Evolutionary conservation across 2,113 vertebrate genomes (phyloP).

Genomic region (Prionailurus viverrinus): DNA sequence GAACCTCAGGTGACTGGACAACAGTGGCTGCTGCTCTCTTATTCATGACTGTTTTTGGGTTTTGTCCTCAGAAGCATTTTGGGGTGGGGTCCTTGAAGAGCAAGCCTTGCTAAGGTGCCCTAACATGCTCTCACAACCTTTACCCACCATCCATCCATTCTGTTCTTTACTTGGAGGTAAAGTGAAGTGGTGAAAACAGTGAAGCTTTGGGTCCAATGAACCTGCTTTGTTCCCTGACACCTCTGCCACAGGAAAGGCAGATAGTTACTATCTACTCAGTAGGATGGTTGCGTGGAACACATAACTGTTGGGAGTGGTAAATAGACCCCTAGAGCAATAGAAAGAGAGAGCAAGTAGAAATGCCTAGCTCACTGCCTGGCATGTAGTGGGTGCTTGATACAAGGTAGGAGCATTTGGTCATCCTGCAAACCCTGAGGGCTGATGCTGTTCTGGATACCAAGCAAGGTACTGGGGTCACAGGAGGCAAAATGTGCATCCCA

Average conservation of each 20-base stretch:
- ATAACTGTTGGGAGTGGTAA: background rate
- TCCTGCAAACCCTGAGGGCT: background rate
- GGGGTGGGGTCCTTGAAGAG: background rate
- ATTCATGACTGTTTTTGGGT: background rate
- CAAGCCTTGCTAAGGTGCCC: background rate
- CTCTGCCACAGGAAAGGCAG: background rate
- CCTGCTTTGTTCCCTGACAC: background rate
- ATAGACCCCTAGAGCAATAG: background rate
- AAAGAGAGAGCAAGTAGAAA: too few relatives aligned
- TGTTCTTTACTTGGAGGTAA: background rate
- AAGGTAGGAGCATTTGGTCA: background rate
- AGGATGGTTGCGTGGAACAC: background rate
- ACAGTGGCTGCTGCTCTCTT: background rate
- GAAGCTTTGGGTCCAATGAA: background rate
- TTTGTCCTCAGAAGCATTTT: background rate
- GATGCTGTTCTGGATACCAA: rapidly evolving
- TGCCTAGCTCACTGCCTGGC: background rate
- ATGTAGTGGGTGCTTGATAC: background rate
- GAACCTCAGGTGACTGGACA: background rate
- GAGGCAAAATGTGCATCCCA: background rate
- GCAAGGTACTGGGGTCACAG: background rate
- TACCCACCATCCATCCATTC: background rate
- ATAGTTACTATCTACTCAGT: background rate
- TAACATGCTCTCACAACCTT: background rate
- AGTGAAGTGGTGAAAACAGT: background rate